A percentile compares a stretch with the other conserved stretches of the same genome.
Evolutionary conservation across 2,113 vertebrate genomes (phyloP).

Genomic region (Peromyscus maniculatus): DNA sequence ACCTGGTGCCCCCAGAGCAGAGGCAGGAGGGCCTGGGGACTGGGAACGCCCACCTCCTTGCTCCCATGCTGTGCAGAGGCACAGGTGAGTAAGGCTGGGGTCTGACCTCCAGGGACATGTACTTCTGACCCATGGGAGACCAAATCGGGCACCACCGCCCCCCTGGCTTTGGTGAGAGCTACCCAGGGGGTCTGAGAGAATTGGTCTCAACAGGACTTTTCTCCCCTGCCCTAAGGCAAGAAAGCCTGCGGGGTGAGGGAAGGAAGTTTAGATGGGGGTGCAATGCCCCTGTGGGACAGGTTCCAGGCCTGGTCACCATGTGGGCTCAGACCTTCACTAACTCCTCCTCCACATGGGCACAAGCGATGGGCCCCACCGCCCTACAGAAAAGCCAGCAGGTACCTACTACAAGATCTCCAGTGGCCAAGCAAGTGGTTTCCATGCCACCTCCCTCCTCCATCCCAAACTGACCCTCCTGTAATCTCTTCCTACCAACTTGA

Average conservation of each 20-base stretch:
- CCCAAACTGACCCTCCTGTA: not conserved
- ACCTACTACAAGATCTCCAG: not conserved
- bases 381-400: not conserved
- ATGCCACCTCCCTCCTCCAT: too few species aligned
- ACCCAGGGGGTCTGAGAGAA: not conserved
- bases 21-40: not conserved
- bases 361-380: not conserved
- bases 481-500: not conserved
- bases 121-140: accelerated
- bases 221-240: not conserved
- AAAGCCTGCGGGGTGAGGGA: not conserved
- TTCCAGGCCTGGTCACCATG: not conserved
- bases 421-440: not conserved
- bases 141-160: not conserved
- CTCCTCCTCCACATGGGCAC: not conserved
- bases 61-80: not conserved
- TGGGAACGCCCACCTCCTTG: accelerated
- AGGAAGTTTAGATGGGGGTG: not conserved
- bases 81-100: too few species aligned
- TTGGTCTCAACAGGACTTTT: not conserved
- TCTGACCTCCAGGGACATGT: not conserved
- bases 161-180: not conserved
- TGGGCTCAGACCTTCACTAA: too few species aligned
- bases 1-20: accelerated
- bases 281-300: not conserved